Evolutionary conservation across 1,140 invertebrate species (phyloP), one percentile per base, ranked within the genome.

Genomic region (Papilio dardanus): DNA sequence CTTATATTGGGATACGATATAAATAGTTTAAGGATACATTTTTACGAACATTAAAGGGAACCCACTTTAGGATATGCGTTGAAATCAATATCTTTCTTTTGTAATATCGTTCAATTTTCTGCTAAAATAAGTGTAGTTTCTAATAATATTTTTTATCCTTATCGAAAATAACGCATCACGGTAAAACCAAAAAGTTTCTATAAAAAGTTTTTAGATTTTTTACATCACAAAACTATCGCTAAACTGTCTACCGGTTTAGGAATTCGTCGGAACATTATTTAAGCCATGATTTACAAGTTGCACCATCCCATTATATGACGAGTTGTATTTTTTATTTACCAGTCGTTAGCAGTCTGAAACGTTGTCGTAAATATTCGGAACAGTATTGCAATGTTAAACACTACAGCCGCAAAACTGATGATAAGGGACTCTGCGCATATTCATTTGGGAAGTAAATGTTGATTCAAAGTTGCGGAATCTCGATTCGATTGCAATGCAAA

Each of bases 361-460:
- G 54, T 12, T 21, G 54, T 62, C 54, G 54, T 62, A 62, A 62
- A 28, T 62, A 62, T 62, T 62, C 54, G 12, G 14, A 62, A 62
- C 54, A 62, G 24, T 12, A 28, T 21, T 62, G 54, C 54, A 62
- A 62, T 5, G 54, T 62, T 30, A 62, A 62, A 62, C 54, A 62
- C 54, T 62, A 62, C 54, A 62, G 54, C 54, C 54, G 54, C 54
- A 62, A 30, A 62, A 62, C 54, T 62, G 54, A 62, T 62, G 54
- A 62, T 62, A 62, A 62, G 54, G 54, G 54, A 62, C 54, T 62
- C 54, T 14, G 30, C 65, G 28, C 67, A 40, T 35, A 69, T 69
- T 69, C 67, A 69, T 69, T 69, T 69, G 67, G 67, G 67, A 21
- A 69, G 67, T 40, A 69, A 69, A 69, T 69, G 67, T 69, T 69